Evolutionary conservation across 2,797 vertebrate genomes (phyloP).

Genomic region (Lutjanus argentimaculatus): DNA sequence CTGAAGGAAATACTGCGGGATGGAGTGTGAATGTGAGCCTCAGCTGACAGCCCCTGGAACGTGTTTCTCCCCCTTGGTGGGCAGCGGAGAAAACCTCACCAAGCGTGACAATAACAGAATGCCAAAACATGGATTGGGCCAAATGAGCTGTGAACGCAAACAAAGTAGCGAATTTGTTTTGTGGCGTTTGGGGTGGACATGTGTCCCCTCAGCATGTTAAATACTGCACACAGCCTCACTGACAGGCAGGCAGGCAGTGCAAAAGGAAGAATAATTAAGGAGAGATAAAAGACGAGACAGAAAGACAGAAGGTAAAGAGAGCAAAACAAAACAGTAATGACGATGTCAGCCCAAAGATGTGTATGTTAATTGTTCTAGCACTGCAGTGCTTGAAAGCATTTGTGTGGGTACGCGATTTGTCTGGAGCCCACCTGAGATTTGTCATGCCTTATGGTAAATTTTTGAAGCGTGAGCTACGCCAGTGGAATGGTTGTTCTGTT

Average conservation of each 20-base stretch:
- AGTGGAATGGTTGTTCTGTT: slow-evolving; percentile 38
- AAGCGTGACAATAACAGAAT: slow-evolving; percentile 78
- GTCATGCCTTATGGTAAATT: slow-evolving; percentile 58
- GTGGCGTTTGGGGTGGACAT: slow-evolving; percentile 69
- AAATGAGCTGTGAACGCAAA: slow-evolving; percentile 83
- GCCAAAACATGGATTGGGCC: slow-evolving; percentile 77
- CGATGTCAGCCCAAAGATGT: slow-evolving; percentile 44
- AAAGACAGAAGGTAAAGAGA: slow-evolving; percentile 41
- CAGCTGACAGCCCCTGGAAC: slow-evolving; percentile 71
- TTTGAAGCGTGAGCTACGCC: slow-evolving; percentile 50
- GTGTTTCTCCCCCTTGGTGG: slow-evolving; percentile 62
- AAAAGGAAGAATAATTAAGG: slow-evolving; percentile 60
- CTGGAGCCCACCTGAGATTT: slow-evolving; percentile 61
- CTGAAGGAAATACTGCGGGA: slow-evolving; percentile 60
- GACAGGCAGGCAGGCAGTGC: slow-evolving; percentile 40
- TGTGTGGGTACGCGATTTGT: slow-evolving; percentile 50
- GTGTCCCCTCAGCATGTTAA: slow-evolving; percentile 76
- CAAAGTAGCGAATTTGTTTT: slow-evolving; percentile 73
- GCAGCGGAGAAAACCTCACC: slow-evolving; percentile 70
- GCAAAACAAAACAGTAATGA: slow-evolving; percentile 33
- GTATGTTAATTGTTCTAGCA: slow-evolving; percentile 44
- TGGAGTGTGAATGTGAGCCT: slow-evolving; percentile 60
- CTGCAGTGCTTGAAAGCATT: slow-evolving; percentile 35
- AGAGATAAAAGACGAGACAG: slow-evolving; percentile 40
- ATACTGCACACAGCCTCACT: slow-evolving; percentile 56